Evolutionary conservation across 2,113 vertebrate genomes (phyloP), one percentile per base, ranked within the genome.

Genomic region (Scytalopus superciliaris): DNA sequence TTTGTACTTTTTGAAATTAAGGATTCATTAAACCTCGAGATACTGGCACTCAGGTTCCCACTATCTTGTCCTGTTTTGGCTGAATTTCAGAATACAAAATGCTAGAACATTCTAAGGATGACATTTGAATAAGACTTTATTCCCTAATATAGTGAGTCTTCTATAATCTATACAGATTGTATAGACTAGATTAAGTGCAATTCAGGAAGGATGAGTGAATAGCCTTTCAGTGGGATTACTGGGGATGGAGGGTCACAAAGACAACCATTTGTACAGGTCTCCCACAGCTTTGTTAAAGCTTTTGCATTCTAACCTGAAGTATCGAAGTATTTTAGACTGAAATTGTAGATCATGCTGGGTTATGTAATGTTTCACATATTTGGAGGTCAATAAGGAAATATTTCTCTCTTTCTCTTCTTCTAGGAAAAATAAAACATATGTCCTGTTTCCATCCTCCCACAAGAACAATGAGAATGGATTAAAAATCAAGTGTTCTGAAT

Each of bases 1-100:
- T 88, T 25, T 57, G 12, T 37, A 42, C 19, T 47, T 92, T 88
- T 37, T 70, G 25, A 83, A 92, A 93, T 67, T 57, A 64, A 57
- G 7, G 19, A 55, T 45, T 72, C 44, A 59, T 67, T 89, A 50
- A 77, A 87, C 67, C 4, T 45, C 81, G 31, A 75, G 63, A 60
- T 70, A 37, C 12, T 80, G n/a, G 9, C 10, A 57, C 12, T 66
- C 44, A 47, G 64, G 16, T 52, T 83, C 40, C 39, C 8, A 56
- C 33, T 5, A 1, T 76, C 27, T 78, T 93, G 31, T 27, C 12
- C 24, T 66, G 11, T 47, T 92, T 52, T 56, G 15, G 23, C 4
- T 57, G 49, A 63, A 82, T 75, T 89, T 84, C 66, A 89, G 66
- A 72, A 60, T 60, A 45, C 45, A 31, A 76, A 79, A 76, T 42